Base-by-base conservation (phyloP, 2,797 vertebrate species). In the Microcaecilia unicolor region DNA sequence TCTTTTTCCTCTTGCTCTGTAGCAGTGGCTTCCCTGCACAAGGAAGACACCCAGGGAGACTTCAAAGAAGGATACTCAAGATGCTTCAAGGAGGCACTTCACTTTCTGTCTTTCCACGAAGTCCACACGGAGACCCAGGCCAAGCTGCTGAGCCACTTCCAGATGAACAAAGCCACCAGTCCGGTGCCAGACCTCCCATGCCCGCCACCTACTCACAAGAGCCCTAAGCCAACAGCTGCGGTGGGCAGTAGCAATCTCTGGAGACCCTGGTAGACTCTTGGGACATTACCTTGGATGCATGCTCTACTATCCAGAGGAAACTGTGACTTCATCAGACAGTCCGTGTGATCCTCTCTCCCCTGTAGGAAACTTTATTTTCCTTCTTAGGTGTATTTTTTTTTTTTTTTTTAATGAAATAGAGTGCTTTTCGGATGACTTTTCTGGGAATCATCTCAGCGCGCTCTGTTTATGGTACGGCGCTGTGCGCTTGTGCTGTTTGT, bases 181-280 rank as follows among this genome's bases (percentile, higher is more conserved):
- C 16, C 39, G 8, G 11, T 51, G 2, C 4, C 31, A 0, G 50
- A 68, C 9, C 15, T 13, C 1, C 1, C 37, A 47, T 44, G 42
- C 40, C 53, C 40, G 4, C 37, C 55, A 1, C 20, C 57, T 22
- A 41, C 22, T 0, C 9, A 46, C 6, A 8, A 60, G 37, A 18
- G 33, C 43, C n/a, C 37, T 32, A 45, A 66, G 33, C 44, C 67
- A 62, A 15, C 18, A 3, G 25, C 51, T 9, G 31, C 24, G 1
- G 72, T 68, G 48, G 47, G 25, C 46, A 28, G 24, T 48, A 29
- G 24, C 22, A 34, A 3, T 21, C 83, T 73, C 48, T 84, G 85
- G 87, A 80, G 85, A 48, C 85, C 88, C 5, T 88, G 89, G 90
- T 91, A 87, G 62, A 58, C 8, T 1, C n/a, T 15, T 4, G 16